phyloP scores from a whole-genome alignment of 1,140 invertebrate species.

The Metopolophium dirhodum region DNA sequence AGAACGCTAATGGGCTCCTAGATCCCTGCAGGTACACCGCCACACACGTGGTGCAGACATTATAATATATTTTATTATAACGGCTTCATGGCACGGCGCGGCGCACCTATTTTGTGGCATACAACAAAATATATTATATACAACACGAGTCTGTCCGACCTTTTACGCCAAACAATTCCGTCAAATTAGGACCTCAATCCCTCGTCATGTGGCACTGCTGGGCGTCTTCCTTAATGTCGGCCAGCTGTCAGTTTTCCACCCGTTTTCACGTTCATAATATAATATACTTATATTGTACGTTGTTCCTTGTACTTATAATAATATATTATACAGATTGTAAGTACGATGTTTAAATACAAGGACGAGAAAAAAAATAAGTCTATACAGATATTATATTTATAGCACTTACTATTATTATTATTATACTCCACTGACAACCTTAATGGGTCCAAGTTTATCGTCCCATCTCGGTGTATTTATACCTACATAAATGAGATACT shows the following conservation, averaged over 20 bases:
- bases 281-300: not conserved
- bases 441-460: slow-evolving; percentile 15
- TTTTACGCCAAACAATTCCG: not conserved
- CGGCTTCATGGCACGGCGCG: not conserved
- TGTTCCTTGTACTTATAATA: not conserved
- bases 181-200: not conserved
- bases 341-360: not conserved
- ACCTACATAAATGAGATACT: not conserved
- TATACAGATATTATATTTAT: not conserved
- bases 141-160: not conserved
- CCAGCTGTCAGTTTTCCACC: not conserved
- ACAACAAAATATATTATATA: not conserved
- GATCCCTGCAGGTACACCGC: not conserved
- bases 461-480: not conserved
- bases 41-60: not conserved
- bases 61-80: not conserved
- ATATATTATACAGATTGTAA: not conserved
- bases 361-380: not conserved
- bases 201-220: not conserved
- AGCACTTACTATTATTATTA: too few relatives aligned
- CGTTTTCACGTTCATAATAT: not conserved
- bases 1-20: not conserved
- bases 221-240: not conserved
- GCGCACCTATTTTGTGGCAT: not conserved
- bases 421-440: not conserved